phyloP scores from a whole-genome alignment of 2,113 vertebrate genomes.

The Actenoides hombroni region DNA sequence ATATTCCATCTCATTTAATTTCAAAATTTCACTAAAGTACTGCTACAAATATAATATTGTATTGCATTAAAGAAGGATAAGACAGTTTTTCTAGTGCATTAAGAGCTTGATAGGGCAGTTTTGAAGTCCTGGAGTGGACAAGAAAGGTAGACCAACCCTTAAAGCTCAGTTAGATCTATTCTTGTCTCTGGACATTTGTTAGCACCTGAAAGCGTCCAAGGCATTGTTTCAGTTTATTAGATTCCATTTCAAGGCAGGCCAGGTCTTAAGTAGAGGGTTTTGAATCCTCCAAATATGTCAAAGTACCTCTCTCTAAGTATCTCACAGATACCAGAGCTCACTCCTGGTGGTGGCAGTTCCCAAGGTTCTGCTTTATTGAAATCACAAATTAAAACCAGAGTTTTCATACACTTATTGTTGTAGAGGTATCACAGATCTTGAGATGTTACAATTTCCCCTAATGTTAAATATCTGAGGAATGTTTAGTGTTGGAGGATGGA shows the following conservation, averaged over 20 bases:
- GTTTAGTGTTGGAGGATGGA: conserved; percentile 30
- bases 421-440: background rate
- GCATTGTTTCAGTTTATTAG: background rate
- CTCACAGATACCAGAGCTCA: background rate
- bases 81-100: background rate
- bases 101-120: background rate
- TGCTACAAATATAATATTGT: background rate
- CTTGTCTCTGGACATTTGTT: background rate
- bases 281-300: background rate
- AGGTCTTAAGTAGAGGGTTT: background rate
- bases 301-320: background rate
- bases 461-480: conserved; percentile 31
- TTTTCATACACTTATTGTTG: background rate
- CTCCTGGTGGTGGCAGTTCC: background rate
- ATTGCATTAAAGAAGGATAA: background rate
- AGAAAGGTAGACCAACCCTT: background rate
- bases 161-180: background rate
- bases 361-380: background rate
- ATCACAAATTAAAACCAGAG: background rate
- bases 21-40: background rate
- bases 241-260: background rate
- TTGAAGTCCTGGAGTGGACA: background rate
- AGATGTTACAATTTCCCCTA: background rate
- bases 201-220: background rate
- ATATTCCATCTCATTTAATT: background rate